Evolutionary conservation across 1,140 invertebrate genomes (phyloP), one percentile per base, ranked within the genome.

Genomic region (Ceratosolen solmsi): DNA sequence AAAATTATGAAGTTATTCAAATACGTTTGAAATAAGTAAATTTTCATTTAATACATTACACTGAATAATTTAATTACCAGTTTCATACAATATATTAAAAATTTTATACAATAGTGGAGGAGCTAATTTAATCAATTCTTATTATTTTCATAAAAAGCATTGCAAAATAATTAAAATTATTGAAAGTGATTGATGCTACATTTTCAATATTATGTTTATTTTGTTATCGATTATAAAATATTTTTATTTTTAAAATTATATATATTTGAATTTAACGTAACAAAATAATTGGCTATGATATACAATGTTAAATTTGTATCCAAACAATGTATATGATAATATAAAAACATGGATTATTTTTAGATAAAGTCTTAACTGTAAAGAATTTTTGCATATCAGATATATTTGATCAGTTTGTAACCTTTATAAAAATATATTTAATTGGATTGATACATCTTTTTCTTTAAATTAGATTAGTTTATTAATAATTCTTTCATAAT

Each of bases 301-400:
- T 81, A 54, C 54, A 86, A 86, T 86, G 83, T 82, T 81, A 88
- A 83, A 84, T 89, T 86, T 87, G 88, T 86, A 87, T 86, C 85
- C 82, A 58, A 78, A 83, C 86, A 88, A 86, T 87, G 86, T 74
- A 87, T 87, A 86, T 88, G 84, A 88, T 87, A 87, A 49, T 87
- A 86, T 78, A 84, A 54, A 54, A 46, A 46, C 41, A 46, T 46
- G 5, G 13, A 7, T 46, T 13, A 84, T 83, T 85, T 82, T 84
- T 83, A 87, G 84, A 84, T 82, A 88, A 82, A 86, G 54, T 65
- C 80, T 85, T 85, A 86, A 83, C 41, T 82, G 51, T 76, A 80
- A 85, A 85, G 72, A 84, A 84, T 84, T 77, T 86, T 85, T 87
- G 86, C 68, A 86, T 58, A 76, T 54, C 72, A 63, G 76, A 83